Evolutionary conservation across 1,140 invertebrate species (phyloP).

Genomic region (Battus philenor): DNA sequence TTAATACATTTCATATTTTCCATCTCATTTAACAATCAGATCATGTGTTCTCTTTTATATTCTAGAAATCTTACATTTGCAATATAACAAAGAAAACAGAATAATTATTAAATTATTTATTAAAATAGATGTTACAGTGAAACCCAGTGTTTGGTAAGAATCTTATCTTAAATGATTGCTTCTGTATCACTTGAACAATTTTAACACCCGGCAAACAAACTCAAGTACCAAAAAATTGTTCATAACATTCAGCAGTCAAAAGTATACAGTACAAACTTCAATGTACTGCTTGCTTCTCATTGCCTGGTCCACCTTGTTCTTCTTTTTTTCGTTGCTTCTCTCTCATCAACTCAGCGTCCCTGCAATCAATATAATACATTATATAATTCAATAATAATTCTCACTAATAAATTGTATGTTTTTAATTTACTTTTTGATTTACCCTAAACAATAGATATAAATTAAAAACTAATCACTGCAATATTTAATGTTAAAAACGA

Average conservation of each 20-base stretch:
- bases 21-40: conserved; percentile 25
- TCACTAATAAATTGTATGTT: too few relatives aligned
- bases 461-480: too few relatives aligned
- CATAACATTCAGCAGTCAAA: conserved; percentile 36
- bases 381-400: background rate
- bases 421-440: too few relatives aligned
- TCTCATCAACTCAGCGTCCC: conserved; percentile 89
- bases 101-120: conserved; percentile 15
- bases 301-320: conserved; percentile 55
- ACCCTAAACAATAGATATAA: too few relatives aligned
- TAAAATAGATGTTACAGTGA: conserved; percentile 1
- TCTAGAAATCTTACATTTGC: conserved; percentile 10
- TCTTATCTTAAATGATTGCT: conserved; percentile 35
- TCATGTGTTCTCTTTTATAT: conserved; percentile 17
- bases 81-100: conserved; percentile 18
- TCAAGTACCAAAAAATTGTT: conserved; percentile 29
- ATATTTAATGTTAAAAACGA: too few relatives aligned
- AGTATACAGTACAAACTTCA: conserved; percentile 32
- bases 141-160: conserved; percentile 19
- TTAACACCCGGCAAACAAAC: conserved; percentile 35
- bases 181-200: conserved; percentile 48
- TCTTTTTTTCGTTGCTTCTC: conserved; percentile 86
- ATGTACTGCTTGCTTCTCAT: conserved; percentile 71
- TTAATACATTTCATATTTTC: conserved; percentile 19
- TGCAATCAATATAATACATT: conserved; percentile 58